Conservation (phyloP, 2,113 vertebrate species). For the Thinocorus orbignyianus region DNA sequence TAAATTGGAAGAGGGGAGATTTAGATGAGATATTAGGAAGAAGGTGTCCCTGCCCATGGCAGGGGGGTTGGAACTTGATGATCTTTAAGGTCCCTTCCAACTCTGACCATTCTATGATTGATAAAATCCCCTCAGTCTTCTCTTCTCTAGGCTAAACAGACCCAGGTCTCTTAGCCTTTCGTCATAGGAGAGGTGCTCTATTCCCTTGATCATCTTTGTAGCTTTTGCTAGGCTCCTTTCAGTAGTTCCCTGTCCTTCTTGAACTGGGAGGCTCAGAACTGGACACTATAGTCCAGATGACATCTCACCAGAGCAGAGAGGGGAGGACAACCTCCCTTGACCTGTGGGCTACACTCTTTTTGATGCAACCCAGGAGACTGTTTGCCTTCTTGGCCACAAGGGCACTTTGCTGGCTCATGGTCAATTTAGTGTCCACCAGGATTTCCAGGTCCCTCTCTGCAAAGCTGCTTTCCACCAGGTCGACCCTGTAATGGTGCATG, state of each 20-base stretch:
- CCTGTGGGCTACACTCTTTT: neutral
- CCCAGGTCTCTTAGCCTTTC: neutral
- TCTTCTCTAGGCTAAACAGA: neutral
- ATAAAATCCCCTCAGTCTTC: neutral
- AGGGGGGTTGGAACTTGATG: too few species aligned
- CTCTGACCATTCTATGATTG: too few species aligned
- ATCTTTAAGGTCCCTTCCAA: too few species aligned
- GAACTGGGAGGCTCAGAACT: neutral
- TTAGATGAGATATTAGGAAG: too few species aligned
- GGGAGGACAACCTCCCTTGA: neutral
- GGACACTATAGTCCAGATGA: neutral
- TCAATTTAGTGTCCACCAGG: too few species aligned
- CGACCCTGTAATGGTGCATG: neutral
- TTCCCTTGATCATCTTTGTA: neutral
- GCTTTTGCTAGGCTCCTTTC: neutral
- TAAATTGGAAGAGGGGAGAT: too few species aligned
- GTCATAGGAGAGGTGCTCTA: neutral
- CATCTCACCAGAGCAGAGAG: neutral
- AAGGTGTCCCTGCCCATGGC: too few species aligned
- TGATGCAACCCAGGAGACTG: neutral
- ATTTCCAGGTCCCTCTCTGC: neutral
- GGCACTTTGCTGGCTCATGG: neutral
- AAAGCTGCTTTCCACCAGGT: neutral
- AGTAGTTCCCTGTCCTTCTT: neutral
- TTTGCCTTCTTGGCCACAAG: neutral